These are phyloP conservation scores for Quadroppia sp. DNA, from an alignment of 2,888 invertebrate species.

Conservation along the genomic window DNA sequence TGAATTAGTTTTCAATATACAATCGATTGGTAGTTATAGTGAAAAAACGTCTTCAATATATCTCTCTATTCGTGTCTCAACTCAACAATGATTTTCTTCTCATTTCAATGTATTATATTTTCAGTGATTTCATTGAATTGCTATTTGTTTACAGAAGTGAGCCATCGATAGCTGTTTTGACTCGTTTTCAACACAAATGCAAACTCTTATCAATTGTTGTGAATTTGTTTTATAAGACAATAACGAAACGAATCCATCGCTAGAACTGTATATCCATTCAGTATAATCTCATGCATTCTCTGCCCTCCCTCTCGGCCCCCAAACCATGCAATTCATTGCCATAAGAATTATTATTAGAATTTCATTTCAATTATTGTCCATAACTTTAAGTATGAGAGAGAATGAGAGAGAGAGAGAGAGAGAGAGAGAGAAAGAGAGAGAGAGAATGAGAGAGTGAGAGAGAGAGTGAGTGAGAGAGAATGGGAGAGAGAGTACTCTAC, in stretches of 20 bases:
- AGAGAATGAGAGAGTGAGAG: too few relatives aligned
- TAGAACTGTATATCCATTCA: slow-evolving; percentile 4
- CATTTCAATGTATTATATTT: slow-evolving; percentile 2
- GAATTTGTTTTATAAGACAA: background rate
- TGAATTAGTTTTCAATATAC: slow-evolving; percentile 4
- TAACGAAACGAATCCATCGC: background rate
- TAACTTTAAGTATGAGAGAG: background rate
- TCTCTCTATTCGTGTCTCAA: background rate
- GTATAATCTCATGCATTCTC: too few relatives aligned
- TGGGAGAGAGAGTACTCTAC: too few relatives aligned
- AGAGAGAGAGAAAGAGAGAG: too few relatives aligned
- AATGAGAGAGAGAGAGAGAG: too few relatives aligned
- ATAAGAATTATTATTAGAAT: background rate
- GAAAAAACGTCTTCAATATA: background rate
- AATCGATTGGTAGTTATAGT: background rate
- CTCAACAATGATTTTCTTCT: background rate
- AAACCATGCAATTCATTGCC: too few relatives aligned
- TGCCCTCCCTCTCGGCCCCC: too few relatives aligned
- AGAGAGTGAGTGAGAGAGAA: too few relatives aligned
- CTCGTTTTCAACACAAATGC: too few relatives aligned
- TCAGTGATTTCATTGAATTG: background rate
- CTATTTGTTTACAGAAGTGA: background rate
- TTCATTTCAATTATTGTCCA: background rate
- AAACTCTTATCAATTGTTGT: too few relatives aligned
- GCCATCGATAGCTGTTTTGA: too few relatives aligned